phyloP scores from a whole-genome alignment of 2,797 vertebrate genomes.

The Acropternis orthonyx region DNA sequence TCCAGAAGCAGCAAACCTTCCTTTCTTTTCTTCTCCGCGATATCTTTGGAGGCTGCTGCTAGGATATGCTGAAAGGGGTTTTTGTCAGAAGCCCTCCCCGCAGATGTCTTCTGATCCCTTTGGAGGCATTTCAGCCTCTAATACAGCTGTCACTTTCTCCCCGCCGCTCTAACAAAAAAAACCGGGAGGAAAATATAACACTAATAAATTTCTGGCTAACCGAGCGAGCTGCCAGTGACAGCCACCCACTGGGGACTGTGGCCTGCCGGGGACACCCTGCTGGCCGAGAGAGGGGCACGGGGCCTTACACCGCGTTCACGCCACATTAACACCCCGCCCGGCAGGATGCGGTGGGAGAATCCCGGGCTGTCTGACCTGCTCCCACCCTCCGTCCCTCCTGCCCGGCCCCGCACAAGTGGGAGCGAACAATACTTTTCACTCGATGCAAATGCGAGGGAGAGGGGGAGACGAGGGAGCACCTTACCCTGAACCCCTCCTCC shows the following conservation, averaged over 20 bases:
- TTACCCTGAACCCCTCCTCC: neutral
- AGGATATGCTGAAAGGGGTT: conserved; percentile 19
- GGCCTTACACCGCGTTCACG: conserved; percentile 48
- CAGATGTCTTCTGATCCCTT: conserved; percentile 73
- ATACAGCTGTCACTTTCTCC: conserved; percentile 82
- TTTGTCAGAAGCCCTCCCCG: conserved; percentile 45
- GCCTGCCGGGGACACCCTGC: conserved; percentile 29
- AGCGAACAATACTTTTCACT: neutral
- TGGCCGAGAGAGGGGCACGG: neutral
- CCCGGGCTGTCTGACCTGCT: neutral
- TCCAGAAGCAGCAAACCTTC: conserved; percentile 19
- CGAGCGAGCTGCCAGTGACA: conserved; percentile 16
- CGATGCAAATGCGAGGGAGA: neutral
- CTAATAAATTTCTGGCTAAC: conserved; percentile 59
- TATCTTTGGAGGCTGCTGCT: conserved; percentile 38
- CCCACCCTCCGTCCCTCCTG: neutral
- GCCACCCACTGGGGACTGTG: conserved; percentile 49
- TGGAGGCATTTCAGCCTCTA: conserved; percentile 77
- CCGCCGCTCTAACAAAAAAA: conserved; percentile 13
- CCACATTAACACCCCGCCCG: conserved; percentile 53
- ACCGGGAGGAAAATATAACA: conserved; percentile 34
- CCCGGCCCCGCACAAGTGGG: neutral
- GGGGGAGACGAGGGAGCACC: neutral
- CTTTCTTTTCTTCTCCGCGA: neutral
- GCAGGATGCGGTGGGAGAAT: neutral